Base-by-base conservation (phyloP, 2,888 invertebrate species). In the Allolobophora icterica region DNA sequence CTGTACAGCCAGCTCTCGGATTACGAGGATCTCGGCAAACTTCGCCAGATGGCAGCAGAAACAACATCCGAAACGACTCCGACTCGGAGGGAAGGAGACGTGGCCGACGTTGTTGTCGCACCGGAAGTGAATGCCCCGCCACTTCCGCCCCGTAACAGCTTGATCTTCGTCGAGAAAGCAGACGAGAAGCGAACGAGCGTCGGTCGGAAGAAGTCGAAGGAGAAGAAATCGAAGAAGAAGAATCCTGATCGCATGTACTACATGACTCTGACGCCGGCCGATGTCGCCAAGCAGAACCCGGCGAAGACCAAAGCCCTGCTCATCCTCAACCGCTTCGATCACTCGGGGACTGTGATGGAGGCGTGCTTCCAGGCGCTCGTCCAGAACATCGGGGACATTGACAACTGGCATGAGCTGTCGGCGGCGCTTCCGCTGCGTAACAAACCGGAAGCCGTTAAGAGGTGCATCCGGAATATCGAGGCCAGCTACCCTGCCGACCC, bases 401-500 rank as follows among this genome's bases (percentile, higher is more conserved):
- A 91, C 35, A 84, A 93, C 84, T 93, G 93, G 93, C 93, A 93
- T 90, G 91, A 92, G 42, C 91, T 93, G 11, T 93, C 93, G 11
- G 52, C 84, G 45, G 91, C 89, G 11, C 90, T 93, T 35, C 93
- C 93, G 5, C 52, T 93, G 24, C 90, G 91, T 35, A 58, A 52
- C 13, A 91, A 45, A 58, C 52, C 92, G 33, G 83, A 52, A 34
- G 87, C 89, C 38, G 84, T 91, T 11, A 91, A 92, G 45, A 89
- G 90, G 33, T 91, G 91, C 84, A 92, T 93, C 34, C 35, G 40
- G 33, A 84, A 90, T 13, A 71, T 92, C 33, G 90, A 92, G 89
- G 89, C 45, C 89, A 34, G 90, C n/a, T 84, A 90, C 71, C 92
- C 93, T 33, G 91, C 90, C 21, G 89, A 92, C 34, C 30, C 42